Percentiles rank a stretch among this genome's conserved stretches.
Conservation (phyloP, 2,797 vertebrate genomes). For the Taeniopygia guttata region DNA sequence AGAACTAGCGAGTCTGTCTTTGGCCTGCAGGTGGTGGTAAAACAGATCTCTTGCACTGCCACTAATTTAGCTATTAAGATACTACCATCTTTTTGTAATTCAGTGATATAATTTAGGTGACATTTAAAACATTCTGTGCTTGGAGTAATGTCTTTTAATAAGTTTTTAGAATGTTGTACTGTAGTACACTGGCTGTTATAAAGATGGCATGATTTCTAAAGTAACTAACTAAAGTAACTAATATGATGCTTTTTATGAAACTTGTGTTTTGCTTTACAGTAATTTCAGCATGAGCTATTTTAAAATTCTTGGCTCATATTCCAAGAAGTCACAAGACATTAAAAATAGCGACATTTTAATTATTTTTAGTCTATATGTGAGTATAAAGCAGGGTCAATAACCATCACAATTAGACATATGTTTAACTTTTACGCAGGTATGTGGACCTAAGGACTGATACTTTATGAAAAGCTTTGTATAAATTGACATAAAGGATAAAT, state of each 20-base stretch:
- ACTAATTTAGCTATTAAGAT: background rate
- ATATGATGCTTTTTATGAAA: background rate
- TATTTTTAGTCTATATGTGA: background rate
- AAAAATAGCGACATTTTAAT: background rate
- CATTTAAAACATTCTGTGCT: background rate
- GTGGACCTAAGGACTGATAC: background rate
- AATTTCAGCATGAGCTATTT: conserved; percentile 1
- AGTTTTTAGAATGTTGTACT: background rate
- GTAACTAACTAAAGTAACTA: background rate
- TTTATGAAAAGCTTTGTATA: background rate
- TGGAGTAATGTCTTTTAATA: background rate
- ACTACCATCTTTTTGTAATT: background rate
- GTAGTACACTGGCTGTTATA: background rate
- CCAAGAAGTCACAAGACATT: background rate
- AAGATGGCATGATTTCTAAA: background rate
- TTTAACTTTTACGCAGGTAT: background rate
- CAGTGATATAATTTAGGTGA: background rate
- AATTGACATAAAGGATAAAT: background rate
- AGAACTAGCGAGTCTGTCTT: background rate
- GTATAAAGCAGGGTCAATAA: background rate
- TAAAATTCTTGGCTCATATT: background rate
- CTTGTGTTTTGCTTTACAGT: background rate
- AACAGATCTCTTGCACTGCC: background rate
- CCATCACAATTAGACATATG: background rate
- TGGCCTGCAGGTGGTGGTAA: background rate